Base-by-base conservation (phyloP, 2,888 invertebrate genomes). In the Spodoptera picta region DNA sequence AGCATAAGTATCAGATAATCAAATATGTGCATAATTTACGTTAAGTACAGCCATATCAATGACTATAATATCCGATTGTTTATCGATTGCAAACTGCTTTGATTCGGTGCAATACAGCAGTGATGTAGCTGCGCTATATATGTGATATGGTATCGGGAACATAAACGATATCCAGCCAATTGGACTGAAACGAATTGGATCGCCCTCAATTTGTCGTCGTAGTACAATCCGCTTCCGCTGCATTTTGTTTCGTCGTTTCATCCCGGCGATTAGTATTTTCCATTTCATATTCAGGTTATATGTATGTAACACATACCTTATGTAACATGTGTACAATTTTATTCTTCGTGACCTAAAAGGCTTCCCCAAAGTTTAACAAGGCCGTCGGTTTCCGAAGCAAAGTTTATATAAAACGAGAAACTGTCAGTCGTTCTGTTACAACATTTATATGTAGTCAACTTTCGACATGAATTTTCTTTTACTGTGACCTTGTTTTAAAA, bases 111-210 rank as follows among this genome's bases (percentile, higher is more conserved):
- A 86, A 85, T 84, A 82, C 79, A 77, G 73, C 73, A 77, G 79
- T 82, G 81, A 82, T 86, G 86, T 80, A 81, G 74, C 80, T 83
- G 82, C 83, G 78, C 70, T 77, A 69, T 80, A 81, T 84, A 80
- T 82, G 80, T 79, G 86, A 86, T 87, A 89, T 87, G 86, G 85
- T 88, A 90, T 88, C 90, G 88, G 87, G 88, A 84, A 90, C 90
- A 91, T 90, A 91, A 91, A 91, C 91, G 93, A 92, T 92, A 92
- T 88, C 89, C 91, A 87, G 88, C 90, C 93, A 93, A 93, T 93
- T 92, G 92, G 93, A 93, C 90, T 93, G 93, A 91, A 93, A 93
- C 93, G 92, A 93, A 94, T 93, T 92, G 93, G 90, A 89, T 92
- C 91, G 93, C 92, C 91, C 94, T 93, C 94, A 87, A 90, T 93